A percentile compares a stretch with the other conserved stretches of the same genome.
phyloP scores from a whole-genome alignment of 2,888 invertebrate genomes.

The Eupithecia exiguata region DNA sequence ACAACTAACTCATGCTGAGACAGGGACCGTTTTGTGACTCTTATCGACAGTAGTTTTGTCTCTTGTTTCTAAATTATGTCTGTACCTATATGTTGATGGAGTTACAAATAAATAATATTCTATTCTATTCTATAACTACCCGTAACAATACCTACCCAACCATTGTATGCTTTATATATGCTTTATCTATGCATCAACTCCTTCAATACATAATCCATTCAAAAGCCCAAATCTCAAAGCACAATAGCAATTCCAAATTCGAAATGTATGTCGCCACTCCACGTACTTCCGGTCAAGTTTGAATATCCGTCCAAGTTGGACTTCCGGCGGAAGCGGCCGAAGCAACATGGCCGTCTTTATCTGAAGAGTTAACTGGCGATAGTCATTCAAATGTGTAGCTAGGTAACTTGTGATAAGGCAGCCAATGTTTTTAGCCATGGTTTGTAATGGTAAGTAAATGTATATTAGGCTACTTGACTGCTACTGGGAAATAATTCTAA shows the following conservation, averaged over 20 bases:
- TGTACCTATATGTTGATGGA: no score
- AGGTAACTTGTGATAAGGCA: constrained; percentile 34
- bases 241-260: constrained; percentile 77
- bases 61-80: no score
- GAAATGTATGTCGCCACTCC: constrained; percentile 82
- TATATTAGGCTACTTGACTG: no score
- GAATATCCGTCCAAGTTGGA: constrained; percentile 82
- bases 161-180: not conserved
- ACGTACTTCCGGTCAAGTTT: constrained; percentile 81
- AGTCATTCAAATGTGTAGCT: constrained; percentile 76
- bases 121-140: not conserved
- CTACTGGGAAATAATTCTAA: no score
- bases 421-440: constrained; percentile 18
- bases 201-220: constrained; percentile 18
- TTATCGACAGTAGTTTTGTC: no score
- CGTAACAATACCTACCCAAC: not conserved
- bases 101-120: no score
- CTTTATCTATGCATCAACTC: constrained; percentile 12
- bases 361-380: constrained; percentile 80
- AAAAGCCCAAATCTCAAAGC: constrained; percentile 41
- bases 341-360: constrained; percentile 81
- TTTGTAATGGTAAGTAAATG: not conserved
- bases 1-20: no score
- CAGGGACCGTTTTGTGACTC: no score
- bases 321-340: constrained; percentile 78